A percentile compares a stretch with the other conserved stretches of the same genome.
These are phyloP conservation scores for Sinelater perroti DNA, from an alignment of 2,888 invertebrate genomes.

Conservation along the genomic window DNA sequence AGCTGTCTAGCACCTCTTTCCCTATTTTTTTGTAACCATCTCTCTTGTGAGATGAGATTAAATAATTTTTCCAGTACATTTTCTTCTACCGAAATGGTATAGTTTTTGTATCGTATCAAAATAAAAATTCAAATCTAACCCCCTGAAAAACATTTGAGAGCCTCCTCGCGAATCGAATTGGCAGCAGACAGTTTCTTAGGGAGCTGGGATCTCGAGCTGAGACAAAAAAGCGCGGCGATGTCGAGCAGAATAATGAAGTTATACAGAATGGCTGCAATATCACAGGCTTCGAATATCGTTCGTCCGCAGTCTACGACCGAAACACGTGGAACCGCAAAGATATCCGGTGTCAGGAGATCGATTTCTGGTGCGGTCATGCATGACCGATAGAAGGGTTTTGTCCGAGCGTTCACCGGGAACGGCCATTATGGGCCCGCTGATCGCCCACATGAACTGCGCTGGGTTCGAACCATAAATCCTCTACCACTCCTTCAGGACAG, in stretches of 20 bases:
- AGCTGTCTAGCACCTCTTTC: no score
- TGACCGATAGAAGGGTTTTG: conserved; percentile 36
- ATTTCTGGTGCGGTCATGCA: conserved; percentile 36
- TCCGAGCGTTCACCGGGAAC: conserved; percentile 25
- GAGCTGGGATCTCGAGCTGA: no score
- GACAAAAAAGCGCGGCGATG: conserved; percentile 13
- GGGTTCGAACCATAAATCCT: conserved; percentile 36
- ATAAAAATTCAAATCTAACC: no score
- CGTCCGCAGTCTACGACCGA: conserved; percentile 22
- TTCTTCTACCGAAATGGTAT: no score
- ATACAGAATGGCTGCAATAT: conserved; percentile 17
- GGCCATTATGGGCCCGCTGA: conserved; percentile 31
- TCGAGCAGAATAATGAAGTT: conserved; percentile 14
- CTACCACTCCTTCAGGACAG: conserved; percentile 26
- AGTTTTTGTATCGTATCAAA: no score
- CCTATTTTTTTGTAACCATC: no score
- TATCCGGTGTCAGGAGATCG: conserved; percentile 40
- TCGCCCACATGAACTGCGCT: conserved; percentile 37
- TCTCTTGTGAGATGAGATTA: no score
- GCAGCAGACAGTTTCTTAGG: no score
- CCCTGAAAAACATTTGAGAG: no score
- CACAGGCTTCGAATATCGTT: conserved; percentile 21
- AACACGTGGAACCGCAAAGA: conserved; percentile 38
- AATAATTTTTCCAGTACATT: no score
- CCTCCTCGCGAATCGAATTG: no score